Base-by-base conservation (phyloP, 2,113 vertebrate genomes). In the Chitala chitala region DNA sequence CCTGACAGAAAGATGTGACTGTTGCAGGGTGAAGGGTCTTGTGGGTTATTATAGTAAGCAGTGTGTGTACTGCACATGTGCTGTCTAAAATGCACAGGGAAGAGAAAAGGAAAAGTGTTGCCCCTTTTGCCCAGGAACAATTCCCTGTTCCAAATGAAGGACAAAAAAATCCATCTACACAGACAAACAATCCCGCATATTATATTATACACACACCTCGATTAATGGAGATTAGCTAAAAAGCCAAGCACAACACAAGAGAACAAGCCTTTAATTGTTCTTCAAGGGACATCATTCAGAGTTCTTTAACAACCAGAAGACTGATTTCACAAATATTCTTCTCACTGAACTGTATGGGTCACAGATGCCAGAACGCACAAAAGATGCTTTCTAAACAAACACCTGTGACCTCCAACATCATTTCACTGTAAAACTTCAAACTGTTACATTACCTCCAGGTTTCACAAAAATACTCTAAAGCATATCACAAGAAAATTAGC, bases 191-290 rank as follows among this genome's bases (percentile, higher is more conserved):
- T n/a, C n/a, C n/a, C n/a, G n/a, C n/a, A n/a, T n/a, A n/a, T n/a
- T n/a, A n/a, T n/a, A n/a, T n/a, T n/a, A n/a, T n/a, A n/a, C n/a
- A n/a, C n/a, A n/a, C n/a, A n/a, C n/a, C n/a, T 24, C 68, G 13
- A 22, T 66, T 46, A 74, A 56, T 58, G 71, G 78, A 46, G 20
- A 54, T 42, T 66, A 15, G 77, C 13, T 24, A 72, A 50, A 76
- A 77, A 22, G 46, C 54, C 70, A n/a, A 40, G 50, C 44, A 42
- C 20, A 29, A 69, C 73, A 76, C 69, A 78, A 59, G 53, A 29
- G 72, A 70, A 76, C 69, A 78, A 59, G 53, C 56, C 56, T 50
- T 44, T 46, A 58, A 80, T 78, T 80, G 78, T 80, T 78, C 75
- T 71, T 48, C 54, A 46, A 29, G 42, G 50, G 69, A 75, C 76